Percentiles rank a stretch among this genome's conserved stretches.
Conservation (phyloP, 2,888 invertebrate species). For the Cosmia pyralina region DNA sequence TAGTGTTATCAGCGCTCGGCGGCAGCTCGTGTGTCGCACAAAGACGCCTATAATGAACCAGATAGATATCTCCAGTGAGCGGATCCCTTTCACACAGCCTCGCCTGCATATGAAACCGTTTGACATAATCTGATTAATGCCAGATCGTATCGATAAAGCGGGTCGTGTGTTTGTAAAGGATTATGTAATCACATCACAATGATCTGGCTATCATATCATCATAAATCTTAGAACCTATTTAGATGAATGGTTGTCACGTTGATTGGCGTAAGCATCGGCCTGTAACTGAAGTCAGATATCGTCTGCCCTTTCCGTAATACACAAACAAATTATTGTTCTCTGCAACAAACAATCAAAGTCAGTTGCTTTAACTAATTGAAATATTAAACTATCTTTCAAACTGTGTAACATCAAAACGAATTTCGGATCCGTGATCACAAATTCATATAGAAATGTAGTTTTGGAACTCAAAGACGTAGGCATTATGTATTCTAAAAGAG, state of each 20-base stretch:
- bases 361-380: conserved; percentile 16
- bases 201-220: too few relatives aligned
- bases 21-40: conserved; percentile 39
- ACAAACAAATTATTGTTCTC: conserved; percentile 14
- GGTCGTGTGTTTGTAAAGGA: conserved; percentile 1
- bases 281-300: conserved; percentile 6
- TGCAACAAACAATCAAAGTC: conserved; percentile 8
- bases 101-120: conserved; percentile 38
- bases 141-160: conserved; percentile 37
- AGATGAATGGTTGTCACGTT: conserved; percentile 6
- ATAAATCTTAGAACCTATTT: conserved; percentile 10
- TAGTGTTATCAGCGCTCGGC: conserved; percentile 42
- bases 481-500: conserved; percentile 54
- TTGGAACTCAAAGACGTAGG: conserved; percentile 37
- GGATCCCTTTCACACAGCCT: conserved; percentile 39
- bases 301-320: background rate
- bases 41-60: conserved; percentile 51
- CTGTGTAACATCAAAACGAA: conserved; percentile 36
- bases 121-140: conserved; percentile 49
- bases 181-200: conserved; percentile 18
- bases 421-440: conserved; percentile 31
- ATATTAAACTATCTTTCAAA: conserved; percentile 13
- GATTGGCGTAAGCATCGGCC: background rate
- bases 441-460: conserved; percentile 47
- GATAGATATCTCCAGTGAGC: conserved; percentile 44